Evolutionary conservation across 2,797 vertebrate genomes (phyloP), one percentile per base, ranked within the genome.

Genomic region (Crossoptilon crossoptilon): DNA sequence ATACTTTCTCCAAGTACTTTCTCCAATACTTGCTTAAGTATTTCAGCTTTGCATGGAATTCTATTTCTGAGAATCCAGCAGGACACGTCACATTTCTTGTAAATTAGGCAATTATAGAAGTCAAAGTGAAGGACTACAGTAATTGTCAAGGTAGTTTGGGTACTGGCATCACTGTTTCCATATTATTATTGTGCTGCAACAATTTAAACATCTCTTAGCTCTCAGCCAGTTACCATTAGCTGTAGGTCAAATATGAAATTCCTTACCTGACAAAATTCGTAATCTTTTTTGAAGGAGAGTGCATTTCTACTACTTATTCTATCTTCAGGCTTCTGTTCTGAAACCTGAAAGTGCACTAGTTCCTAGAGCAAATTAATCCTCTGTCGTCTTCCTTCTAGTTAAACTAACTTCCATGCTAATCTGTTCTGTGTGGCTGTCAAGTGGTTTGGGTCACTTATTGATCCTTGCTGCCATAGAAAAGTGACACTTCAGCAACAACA

Each of bases 381-480:
- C 78, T 87, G 75, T 88, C 60, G 48, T 93, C 14, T 3, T 94
- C 87, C 91, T 94, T 91, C 83, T 88, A 88, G 83, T 88, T 80
- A 92, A 92, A 86, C 76, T 78, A 75, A 91, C 79, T 79, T 91
- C 80, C 19, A 33, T 91, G 59, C 48, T 95, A 82, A 87, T 91
- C 76, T 79, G 48, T 72, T 91, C 83, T 93, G 51, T 44, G 83
- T 0, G 24, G 46, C 59, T 94, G 80, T 91, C 80, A 81, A 86
- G 48, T 31, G 0, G 0, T 84, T 93, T 78, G 60, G 31, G 78
- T 68, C 63, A 67, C 17, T 63, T 95, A 94, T 73, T 91, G 87
- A 95, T 92, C 60, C 48, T 79, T 0, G 1, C 51, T 62, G 72
- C 77, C 73, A 78, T 17, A 81, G 27, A 86, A 72, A 63, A 83